Evolutionary conservation across 2,888 invertebrate species (phyloP).

Genomic region (Hypomecis punctinalis): DNA sequence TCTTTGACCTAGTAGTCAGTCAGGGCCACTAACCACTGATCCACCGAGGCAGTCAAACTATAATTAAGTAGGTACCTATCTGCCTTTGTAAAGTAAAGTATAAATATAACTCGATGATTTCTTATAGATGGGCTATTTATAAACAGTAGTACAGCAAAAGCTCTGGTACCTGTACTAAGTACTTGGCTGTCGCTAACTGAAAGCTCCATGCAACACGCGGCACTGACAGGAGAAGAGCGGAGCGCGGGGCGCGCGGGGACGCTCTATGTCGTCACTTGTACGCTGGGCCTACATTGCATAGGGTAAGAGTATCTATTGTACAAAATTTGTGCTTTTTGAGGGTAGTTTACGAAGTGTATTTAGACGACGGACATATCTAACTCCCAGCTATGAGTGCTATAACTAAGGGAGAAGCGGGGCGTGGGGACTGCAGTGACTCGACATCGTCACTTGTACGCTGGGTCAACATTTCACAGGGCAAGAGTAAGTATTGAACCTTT

Average conservation of each 20-base stretch:
- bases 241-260: slow-evolving; percentile 47
- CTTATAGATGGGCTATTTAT: slow-evolving; percentile 40
- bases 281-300: slow-evolving; percentile 60
- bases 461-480: slow-evolving; percentile 51
- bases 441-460: slow-evolving; percentile 67
- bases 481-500: too few species aligned
- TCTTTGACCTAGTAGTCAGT: too few species aligned
- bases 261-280: slow-evolving; percentile 66
- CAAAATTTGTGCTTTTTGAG: too few species aligned
- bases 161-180: slow-evolving; percentile 61
- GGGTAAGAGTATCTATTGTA: too few species aligned
- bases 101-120: not conserved
- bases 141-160: slow-evolving; percentile 54
- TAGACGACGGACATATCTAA: too few species aligned
- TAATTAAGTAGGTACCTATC: too few species aligned
- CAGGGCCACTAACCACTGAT: too few species aligned
- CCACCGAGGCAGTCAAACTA: too few species aligned
- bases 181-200: slow-evolving; percentile 68
- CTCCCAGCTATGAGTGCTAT: too few species aligned
- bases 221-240: slow-evolving; percentile 57
- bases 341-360: too few species aligned
- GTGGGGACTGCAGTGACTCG: slow-evolving; percentile 51
- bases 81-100: too few species aligned
- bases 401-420: slow-evolving; percentile 53
- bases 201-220: slow-evolving; percentile 64